Base-by-base conservation (phyloP, 2,888 invertebrate species). In the Watsonalla cultraria region DNA sequence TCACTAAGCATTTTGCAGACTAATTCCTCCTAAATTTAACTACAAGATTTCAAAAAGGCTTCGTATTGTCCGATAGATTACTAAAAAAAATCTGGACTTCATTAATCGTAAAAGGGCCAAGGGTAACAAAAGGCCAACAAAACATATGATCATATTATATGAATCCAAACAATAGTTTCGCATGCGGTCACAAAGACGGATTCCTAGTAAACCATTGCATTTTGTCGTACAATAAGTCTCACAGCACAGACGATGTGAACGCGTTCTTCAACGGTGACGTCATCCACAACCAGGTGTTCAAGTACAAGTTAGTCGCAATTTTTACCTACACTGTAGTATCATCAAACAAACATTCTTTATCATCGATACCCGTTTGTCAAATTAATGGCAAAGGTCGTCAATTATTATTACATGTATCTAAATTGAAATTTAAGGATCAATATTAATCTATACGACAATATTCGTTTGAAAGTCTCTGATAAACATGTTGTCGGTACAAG, bases 211-310 rank as follows among this genome's bases (percentile, higher is more conserved):
- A 49, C 14, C 37, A 9, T 49, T 49, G 49, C 15, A 39, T 49
- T 39, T 15, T 37, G 49, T 51, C 14, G 45, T 55, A 60, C 7
- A 59, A 48, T 55, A 64, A 54, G 54, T 62, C 68, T 63, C 59
- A 64, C 59, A 69, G 59, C 54, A 11, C 8, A 5, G 49, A 48
- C 37, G 14, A 37, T 37, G 49, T 15, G 37, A 49, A 58, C 59
- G 73, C 76, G 64, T 77, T 69, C 70, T 70, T 73, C 61, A 55
- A 46, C 39, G 51, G 62, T 81, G 76, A 78, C 78, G 80, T 80
- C 81, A 80, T 67, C 66, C 80, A 7, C 37, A 49, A 49, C 49
- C 49, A 80, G 80, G 81, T 80, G 79, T 72, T 68, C 72, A 59
- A 52, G 52, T 6, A 11, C 9, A 8, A 54, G 24, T 24, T 24